These are phyloP conservation scores for Parazoanthus swiftii DNA, from an alignment of 92 coral and sea anemone genomes.

Conservation along the genomic window DNA sequence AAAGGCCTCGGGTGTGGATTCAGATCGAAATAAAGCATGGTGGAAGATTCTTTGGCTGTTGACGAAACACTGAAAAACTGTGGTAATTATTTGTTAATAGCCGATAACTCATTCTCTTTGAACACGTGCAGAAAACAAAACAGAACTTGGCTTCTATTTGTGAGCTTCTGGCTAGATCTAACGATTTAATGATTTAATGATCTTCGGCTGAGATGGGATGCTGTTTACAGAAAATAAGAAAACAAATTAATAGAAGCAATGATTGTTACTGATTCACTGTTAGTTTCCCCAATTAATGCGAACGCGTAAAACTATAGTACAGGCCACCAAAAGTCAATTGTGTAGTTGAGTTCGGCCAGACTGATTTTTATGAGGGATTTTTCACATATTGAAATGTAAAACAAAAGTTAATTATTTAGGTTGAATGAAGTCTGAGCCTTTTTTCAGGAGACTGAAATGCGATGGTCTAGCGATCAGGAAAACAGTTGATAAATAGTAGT, in stretches of 20 bases:
- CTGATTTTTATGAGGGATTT: background rate
- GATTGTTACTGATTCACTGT: too few species aligned
- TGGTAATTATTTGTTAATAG: background rate
- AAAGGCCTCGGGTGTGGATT: background rate
- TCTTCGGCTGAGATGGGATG: background rate
- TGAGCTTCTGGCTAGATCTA: background rate
- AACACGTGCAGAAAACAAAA: constrained; percentile 12
- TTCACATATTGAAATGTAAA: background rate
- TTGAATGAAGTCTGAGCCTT: background rate
- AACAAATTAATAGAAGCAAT: too few species aligned
- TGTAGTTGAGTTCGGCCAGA: background rate
- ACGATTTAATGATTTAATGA: background rate
- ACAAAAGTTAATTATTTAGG: constrained; percentile 1
- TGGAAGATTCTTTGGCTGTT: too few species aligned
- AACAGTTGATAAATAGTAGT: background rate
- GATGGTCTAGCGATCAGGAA: background rate
- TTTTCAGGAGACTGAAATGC: background rate
- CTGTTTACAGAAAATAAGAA: background rate
- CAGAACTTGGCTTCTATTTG: background rate
- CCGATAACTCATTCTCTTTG: background rate
- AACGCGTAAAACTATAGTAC: background rate
- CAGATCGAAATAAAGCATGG: background rate
- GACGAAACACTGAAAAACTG: background rate
- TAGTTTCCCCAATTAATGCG: background rate
- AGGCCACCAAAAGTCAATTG: background rate